These are phyloP conservation scores for human DNA, from an alignment of 2,113 vertebrate genomes.

Conservation along the genomic window GRCh38 chrX:97099501-97100000, in stretches of 20 bases:
- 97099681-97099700: slow-evolving; percentile 90
- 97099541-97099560: not conserved
- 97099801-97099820: slow-evolving; percentile 65
- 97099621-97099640: not conserved
- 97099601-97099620: not conserved
- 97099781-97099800: slow-evolving; percentile 98
- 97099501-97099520: not conserved
- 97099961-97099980: slow-evolving; percentile 44
- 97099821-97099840: not conserved
- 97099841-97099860: not conserved
- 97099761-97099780: slow-evolving; percentile 96
- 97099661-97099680: slow-evolving; percentile 46
- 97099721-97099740: slow-evolving; percentile 93
- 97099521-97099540: not conserved
- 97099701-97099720: slow-evolving; percentile 97
- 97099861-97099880: slow-evolving; percentile 49
- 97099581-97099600: not conserved
- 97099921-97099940: not conserved
- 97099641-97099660: slow-evolving; percentile 19
- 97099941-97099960: not conserved
- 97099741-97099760: slow-evolving; percentile 94
- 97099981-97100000: slow-evolving; percentile 20
- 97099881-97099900: not conserved
- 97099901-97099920: slow-evolving; percentile 35
- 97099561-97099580: not conserved